A percentile compares a stretch with the other conserved stretches of the same genome.
These are phyloP conservation scores for Anticlea derivata DNA, from an alignment of 2,888 invertebrate genomes.

Conservation along the genomic window DNA sequence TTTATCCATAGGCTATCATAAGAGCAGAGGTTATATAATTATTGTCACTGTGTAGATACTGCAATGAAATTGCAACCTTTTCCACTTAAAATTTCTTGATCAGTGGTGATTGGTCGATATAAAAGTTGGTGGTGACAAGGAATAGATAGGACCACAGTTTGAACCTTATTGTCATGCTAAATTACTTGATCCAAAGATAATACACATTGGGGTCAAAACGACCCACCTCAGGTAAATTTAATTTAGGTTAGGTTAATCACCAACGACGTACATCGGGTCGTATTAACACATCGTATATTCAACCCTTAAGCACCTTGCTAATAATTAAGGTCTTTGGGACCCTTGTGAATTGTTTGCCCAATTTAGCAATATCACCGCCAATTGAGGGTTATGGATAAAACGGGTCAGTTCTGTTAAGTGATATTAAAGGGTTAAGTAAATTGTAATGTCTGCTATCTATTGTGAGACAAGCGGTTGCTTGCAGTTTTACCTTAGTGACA, in stretches of 20 bases:
- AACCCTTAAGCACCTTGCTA: slow-evolving; percentile 79
- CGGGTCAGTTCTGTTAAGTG: slow-evolving; percentile 59
- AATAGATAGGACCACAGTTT: too few species aligned
- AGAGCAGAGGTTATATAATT: too few species aligned
- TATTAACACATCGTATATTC: slow-evolving; percentile 81
- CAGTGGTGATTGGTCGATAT: too few species aligned
- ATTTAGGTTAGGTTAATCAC: slow-evolving; percentile 73
- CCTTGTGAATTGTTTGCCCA: slow-evolving; percentile 62
- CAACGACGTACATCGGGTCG: slow-evolving; percentile 65
- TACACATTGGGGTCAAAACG: slow-evolving; percentile 43
- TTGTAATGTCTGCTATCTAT: slow-evolving; percentile 24
- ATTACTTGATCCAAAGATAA: slow-evolving; percentile 1
- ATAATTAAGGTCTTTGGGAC: slow-evolving; percentile 75
- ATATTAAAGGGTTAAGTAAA: slow-evolving; percentile 49
- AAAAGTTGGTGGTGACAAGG: too few species aligned
- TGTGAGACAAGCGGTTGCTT: not conserved
- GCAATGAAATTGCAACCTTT: too few species aligned
- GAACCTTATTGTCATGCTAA: not conserved
- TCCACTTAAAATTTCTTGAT: too few species aligned
- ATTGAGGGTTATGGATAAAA: slow-evolving; percentile 54
- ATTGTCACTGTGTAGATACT: too few species aligned
- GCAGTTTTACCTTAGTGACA: too few species aligned
- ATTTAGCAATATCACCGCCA: slow-evolving; percentile 67
- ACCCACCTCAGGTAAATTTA: slow-evolving; percentile 74
- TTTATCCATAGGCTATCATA: too few species aligned